Conservation (phyloP, 2,113 vertebrate species). For the Galeopterus variegatus region DNA sequence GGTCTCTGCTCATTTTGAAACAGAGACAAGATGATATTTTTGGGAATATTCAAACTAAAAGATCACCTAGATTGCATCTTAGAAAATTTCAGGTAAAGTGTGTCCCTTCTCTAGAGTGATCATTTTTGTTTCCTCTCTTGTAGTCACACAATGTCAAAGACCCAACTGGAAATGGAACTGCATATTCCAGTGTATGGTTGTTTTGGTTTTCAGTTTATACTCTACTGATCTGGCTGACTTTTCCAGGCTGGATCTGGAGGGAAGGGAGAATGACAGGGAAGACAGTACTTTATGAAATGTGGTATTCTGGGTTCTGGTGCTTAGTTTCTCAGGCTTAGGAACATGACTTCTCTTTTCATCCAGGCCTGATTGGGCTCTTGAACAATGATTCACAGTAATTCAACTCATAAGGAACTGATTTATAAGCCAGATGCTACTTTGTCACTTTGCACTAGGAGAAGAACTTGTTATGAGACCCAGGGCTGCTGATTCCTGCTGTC, state of each 20-base stretch:
- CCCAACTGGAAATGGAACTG: neutral
- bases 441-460: neutral
- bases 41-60: neutral
- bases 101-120: neutral
- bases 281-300: neutral
- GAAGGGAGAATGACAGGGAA: neutral
- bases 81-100: neutral
- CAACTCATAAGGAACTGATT: neutral
- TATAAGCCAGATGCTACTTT: neutral
- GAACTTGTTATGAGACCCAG: neutral
- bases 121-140: neutral
- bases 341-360: neutral
- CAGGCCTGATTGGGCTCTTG: neutral
- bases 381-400: constrained; percentile 1
- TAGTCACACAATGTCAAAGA: neutral
- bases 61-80: neutral
- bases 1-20: neutral
- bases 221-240: neutral
- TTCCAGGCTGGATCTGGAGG: neutral
- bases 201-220: neutral
- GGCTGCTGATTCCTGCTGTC: neutral
- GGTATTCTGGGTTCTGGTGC: neutral
- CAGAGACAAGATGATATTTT: neutral
- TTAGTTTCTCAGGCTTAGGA: neutral
- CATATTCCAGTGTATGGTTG: neutral